A percentile compares a stretch with the other conserved stretches of the same genome.
phyloP scores from a whole-genome alignment of 2,797 vertebrate species.

The Poecilia wingei region DNA sequence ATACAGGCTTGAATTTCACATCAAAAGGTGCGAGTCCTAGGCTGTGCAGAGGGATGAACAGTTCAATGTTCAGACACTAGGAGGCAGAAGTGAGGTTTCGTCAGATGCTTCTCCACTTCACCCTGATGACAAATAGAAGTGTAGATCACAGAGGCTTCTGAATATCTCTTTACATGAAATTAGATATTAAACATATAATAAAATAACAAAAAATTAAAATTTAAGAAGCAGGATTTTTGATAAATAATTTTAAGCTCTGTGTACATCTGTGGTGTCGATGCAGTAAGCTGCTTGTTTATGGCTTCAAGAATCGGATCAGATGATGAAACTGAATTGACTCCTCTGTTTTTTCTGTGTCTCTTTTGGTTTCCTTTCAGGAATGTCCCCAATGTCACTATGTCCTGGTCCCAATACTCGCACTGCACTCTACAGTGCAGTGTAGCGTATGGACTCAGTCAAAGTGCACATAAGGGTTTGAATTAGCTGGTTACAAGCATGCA shows the following conservation, averaged over 20 bases:
- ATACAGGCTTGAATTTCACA: conserved; percentile 4
- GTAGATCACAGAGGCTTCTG: background rate
- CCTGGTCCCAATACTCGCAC: no score
- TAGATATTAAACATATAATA: background rate
- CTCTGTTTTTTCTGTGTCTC: background rate
- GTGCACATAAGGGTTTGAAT: no score
- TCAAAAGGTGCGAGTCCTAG: conserved; percentile 8
- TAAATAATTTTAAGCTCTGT: background rate
- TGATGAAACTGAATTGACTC: background rate
- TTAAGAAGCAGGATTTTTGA: background rate
- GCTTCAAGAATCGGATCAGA: background rate
- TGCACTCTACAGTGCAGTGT: no score
- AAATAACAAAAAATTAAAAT: background rate
- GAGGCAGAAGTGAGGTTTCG: conserved; percentile 66
- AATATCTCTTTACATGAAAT: background rate
- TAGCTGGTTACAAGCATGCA: no score
- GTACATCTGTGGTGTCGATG: background rate
- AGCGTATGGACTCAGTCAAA: no score
- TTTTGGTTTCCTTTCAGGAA: background rate
- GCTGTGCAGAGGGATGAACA: conserved; percentile 19
- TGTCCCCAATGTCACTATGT: no score
- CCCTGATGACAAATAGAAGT: background rate
- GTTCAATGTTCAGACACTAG: conserved; percentile 62
- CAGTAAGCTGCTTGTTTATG: background rate
- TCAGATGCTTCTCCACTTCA: background rate